Conservation (phyloP, 2,797 vertebrate species). For the Alectoris magna region DNA sequence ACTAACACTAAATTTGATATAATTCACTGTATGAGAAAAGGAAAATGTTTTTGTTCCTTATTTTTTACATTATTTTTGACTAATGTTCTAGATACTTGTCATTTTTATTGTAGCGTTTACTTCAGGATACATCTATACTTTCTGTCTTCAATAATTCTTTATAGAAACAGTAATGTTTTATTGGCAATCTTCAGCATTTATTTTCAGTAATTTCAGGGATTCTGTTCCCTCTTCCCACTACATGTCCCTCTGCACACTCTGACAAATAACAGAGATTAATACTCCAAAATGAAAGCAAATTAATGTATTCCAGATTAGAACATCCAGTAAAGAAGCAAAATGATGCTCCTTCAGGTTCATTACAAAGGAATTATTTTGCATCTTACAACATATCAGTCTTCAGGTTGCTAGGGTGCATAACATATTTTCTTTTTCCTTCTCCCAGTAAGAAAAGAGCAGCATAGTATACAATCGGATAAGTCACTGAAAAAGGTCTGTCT, state of each 20-base stretch:
- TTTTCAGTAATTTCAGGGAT: not conserved
- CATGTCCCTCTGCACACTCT: not conserved
- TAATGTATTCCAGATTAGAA: not conserved
- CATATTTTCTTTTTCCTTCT: not conserved
- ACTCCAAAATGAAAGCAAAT: not conserved
- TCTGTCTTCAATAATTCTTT: not conserved
- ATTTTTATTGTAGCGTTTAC: not conserved
- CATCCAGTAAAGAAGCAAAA: not conserved
- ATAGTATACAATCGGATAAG: not conserved
- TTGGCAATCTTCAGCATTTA: not conserved
- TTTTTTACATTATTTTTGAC: not conserved
- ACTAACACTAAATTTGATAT: not conserved
- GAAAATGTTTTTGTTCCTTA: not conserved
- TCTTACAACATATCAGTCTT: not conserved
- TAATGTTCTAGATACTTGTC: fast-evolving
- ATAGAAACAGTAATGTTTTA: not conserved
- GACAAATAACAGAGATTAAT: not conserved
- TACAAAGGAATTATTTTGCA: not conserved
- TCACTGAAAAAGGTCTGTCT: not conserved
- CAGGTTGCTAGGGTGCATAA: not conserved
- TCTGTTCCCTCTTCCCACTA: not conserved
- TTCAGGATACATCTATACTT: not conserved
- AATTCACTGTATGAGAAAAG: not conserved
- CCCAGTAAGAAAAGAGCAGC: not conserved
- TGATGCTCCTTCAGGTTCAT: not conserved